Conservation (phyloP, 1,140 invertebrate species). For the Dolichoris vasculosae region DNA sequence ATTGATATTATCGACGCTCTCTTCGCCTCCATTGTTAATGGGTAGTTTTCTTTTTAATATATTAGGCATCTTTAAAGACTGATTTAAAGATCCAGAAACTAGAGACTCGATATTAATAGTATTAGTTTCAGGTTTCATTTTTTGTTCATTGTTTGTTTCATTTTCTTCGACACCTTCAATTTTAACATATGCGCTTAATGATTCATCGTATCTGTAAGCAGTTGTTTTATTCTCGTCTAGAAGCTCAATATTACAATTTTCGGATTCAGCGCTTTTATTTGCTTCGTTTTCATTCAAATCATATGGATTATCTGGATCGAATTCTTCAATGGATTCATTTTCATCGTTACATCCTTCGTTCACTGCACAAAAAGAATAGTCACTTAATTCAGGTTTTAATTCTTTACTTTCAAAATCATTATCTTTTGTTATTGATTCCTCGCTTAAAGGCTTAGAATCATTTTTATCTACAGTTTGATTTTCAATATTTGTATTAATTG, state of each 20-base stretch:
- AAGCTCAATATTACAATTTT: not conserved
- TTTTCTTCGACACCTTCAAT: conserved; percentile 49
- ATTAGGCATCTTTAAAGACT: conserved; percentile 58
- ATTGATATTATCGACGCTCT: conserved; percentile 22
- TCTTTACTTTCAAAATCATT: not conserved
- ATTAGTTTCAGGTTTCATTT: conserved; percentile 50
- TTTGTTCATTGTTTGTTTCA: conserved; percentile 14
- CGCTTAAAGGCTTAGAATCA: not conserved
- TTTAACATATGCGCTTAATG: conserved; percentile 59
- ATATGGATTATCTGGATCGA: conserved; percentile 68
- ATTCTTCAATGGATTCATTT: conserved; percentile 70
- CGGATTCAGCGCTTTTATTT: conserved; percentile 11
- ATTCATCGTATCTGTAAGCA: conserved; percentile 61
- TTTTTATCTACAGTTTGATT: not conserved
- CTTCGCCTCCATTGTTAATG: conserved; percentile 22
- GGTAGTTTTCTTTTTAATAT: conserved; percentile 62
- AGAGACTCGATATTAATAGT: conserved; percentile 25
- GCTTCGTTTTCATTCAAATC: conserved; percentile 7
- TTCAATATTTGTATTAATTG: conserved; percentile 17
- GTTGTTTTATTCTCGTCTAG: not conserved
- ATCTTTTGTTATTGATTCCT: not conserved
- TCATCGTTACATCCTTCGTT: conserved; percentile 57
- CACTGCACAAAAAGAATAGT: not conserved
- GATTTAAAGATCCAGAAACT: not conserved
- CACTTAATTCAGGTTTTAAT: not conserved